Evolutionary conservation across 2,888 invertebrate species (phyloP).

Genomic region (Pachycephus smyrnensis): DNA sequence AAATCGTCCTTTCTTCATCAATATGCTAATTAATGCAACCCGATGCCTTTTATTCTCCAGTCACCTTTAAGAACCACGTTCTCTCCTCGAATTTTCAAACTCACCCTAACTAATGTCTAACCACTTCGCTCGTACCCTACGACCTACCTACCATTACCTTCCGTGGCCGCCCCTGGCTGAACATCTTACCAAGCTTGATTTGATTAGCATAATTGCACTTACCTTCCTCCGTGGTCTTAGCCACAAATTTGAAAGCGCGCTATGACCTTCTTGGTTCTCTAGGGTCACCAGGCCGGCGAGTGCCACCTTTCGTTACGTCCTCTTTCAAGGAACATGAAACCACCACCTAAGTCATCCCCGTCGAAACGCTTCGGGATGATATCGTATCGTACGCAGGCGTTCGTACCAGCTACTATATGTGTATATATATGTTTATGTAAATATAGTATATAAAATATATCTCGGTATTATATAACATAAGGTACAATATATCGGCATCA

Average conservation of each 20-base stretch:
- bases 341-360: background rate
- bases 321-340: background rate
- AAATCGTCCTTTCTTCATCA: background rate
- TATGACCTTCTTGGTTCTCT: background rate
- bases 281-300: background rate
- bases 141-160: conserved; percentile 58
- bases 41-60: background rate
- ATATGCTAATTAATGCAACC: background rate
- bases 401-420: too few species aligned
- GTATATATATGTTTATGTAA: too few species aligned
- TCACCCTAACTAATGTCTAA: conserved; percentile 46
- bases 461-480: background rate
- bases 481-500: background rate
- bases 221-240: conserved; percentile 33
- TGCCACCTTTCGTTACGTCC: background rate
- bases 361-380: background rate
- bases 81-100: conserved; percentile 49
- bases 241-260: conserved; percentile 44
- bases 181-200: conserved; percentile 58
- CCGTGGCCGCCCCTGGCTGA: conserved; percentile 47
- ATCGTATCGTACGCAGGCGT: too few species aligned
- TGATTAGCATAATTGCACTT: conserved; percentile 63
- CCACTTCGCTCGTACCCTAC: conserved; percentile 47
- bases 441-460: too few species aligned
- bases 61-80: background rate